phyloP scores from a whole-genome alignment of 2,888 invertebrate species.

The Amphiduros pacificus region DNA sequence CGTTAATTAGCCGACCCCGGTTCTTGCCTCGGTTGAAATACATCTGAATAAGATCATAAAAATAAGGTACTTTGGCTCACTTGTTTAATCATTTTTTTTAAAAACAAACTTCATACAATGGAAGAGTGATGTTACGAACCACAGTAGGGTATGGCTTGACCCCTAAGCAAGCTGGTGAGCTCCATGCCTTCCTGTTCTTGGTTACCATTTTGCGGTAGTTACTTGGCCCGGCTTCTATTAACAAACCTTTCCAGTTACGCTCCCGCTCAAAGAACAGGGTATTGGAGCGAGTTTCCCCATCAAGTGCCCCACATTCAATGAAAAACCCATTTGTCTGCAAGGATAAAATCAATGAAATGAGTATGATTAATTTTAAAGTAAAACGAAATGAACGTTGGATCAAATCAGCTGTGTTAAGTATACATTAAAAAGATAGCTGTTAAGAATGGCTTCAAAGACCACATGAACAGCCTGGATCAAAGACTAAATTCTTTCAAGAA shows the following conservation, averaged over 20 bases:
- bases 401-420: no score
- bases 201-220: conserved; percentile 60
- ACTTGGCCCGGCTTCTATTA: conserved; percentile 64
- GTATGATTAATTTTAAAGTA: no score
- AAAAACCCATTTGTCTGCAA: conserved; percentile 68
- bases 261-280: conserved; percentile 74
- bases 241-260: conserved; percentile 75
- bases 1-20: conserved; percentile 6
- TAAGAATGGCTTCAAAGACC: no score
- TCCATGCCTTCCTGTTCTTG: conserved; percentile 66
- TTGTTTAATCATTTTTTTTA: no score
- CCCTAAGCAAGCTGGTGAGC: conserved; percentile 57
- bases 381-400: no score
- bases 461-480: no score
- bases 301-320: conserved; percentile 70
- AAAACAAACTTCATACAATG: no score
- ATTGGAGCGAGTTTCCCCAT: conserved; percentile 67
- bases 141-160: conserved; percentile 3
- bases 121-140: background rate
- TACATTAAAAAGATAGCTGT: no score
- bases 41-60: conserved; percentile 13
- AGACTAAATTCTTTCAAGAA: no score
- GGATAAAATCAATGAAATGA: no score
- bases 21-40: conserved; percentile 12
- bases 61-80: no score